Conservation (phyloP, 2,113 vertebrate species). For the Tragelaphus scriptus region DNA sequence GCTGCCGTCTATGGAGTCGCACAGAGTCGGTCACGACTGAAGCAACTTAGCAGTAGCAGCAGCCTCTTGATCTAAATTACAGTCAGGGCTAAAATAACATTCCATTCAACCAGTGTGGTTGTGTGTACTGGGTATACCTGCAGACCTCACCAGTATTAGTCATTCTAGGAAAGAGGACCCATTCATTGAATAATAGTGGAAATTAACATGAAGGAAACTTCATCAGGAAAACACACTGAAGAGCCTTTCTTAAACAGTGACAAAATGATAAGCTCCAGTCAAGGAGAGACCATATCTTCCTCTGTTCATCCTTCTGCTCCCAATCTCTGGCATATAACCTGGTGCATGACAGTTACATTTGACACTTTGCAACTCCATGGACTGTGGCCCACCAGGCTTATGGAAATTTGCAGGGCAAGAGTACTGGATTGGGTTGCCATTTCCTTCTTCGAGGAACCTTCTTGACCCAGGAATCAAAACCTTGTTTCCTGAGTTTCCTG, state of each 20-base stretch:
- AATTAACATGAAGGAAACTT: not conserved
- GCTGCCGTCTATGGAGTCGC: not conserved
- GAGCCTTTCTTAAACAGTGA: not conserved
- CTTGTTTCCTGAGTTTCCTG: not conserved
- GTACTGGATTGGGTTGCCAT: not conserved
- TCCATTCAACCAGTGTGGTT: not conserved
- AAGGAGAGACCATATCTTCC: fast-evolving
- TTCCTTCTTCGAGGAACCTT: not conserved
- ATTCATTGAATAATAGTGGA: not conserved
- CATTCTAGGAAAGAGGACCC: not conserved
- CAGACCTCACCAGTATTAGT: not conserved
- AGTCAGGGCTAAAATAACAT: too few relatives aligned
- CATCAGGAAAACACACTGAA: not conserved
- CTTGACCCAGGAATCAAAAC: not conserved
- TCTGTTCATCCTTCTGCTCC: not conserved
- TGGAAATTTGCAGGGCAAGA: not conserved
- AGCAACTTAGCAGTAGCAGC: not conserved
- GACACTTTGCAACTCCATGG: not conserved
- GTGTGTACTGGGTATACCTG: not conserved
- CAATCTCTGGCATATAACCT: not conserved
- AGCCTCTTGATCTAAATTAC: not conserved
- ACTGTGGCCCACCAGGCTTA: not conserved
- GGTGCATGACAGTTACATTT: not conserved
- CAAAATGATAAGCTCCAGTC: fast-evolving
- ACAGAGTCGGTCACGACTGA: not conserved